phyloP scores from a whole-genome alignment of 2,797 vertebrate species.

The Ceryle rudis region DNA sequence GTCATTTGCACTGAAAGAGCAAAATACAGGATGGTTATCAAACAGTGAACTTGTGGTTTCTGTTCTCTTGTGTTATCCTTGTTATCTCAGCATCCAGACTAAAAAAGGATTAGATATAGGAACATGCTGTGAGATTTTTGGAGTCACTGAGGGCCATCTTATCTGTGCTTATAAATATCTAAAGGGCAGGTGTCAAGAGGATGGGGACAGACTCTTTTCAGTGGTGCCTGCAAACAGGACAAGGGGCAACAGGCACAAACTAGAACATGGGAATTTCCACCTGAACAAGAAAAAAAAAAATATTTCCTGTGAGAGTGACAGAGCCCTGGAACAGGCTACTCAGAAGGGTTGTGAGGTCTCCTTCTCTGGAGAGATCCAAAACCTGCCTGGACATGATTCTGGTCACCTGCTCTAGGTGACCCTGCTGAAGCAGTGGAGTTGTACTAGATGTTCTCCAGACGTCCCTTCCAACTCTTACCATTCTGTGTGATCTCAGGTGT shows the following conservation, averaged over 20 bases:
- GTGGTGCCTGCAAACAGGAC: neutral
- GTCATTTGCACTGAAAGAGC: neutral
- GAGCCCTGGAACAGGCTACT: neutral
- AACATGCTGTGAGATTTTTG: neutral
- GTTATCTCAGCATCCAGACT: neutral
- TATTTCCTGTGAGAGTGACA: neutral
- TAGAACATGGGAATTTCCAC: neutral
- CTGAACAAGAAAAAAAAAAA: neutral
- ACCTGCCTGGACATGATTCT: neutral
- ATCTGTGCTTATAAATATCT: neutral
- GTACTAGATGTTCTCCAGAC: neutral
- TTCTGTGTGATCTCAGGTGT: neutral
- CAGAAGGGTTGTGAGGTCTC: neutral
- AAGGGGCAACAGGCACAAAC: neutral
- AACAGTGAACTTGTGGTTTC: neutral
- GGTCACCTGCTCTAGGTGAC: neutral
- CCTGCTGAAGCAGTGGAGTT: neutral
- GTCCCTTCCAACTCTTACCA: neutral
- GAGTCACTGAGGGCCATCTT: neutral
- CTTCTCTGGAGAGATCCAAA: neutral
- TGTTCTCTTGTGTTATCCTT: neutral
- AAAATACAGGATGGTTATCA: neutral
- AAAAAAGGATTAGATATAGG: neutral
- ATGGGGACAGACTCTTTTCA: neutral
- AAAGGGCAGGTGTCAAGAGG: neutral